These are phyloP conservation scores for Tholera decimalis DNA, from an alignment of 2,888 invertebrate genomes.

Conservation along the genomic window DNA sequence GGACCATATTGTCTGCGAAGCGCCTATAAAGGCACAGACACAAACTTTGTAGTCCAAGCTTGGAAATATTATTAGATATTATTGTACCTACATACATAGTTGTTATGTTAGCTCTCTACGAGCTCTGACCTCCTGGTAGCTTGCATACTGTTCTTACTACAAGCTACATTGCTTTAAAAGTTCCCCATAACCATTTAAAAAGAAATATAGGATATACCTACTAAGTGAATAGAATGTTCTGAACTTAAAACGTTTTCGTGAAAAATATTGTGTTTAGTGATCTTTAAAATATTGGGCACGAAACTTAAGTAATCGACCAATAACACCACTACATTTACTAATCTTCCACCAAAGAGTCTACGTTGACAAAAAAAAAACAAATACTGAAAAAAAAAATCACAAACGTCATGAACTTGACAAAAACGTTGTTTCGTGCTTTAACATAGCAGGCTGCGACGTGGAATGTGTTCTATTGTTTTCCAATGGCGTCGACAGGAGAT, in stretches of 20 bases:
- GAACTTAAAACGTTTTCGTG: background rate
- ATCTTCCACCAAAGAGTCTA: background rate
- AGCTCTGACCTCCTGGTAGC: background rate
- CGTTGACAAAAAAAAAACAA: slow-evolving; percentile 23
- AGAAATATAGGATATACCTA: background rate
- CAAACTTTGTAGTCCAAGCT: slow-evolving; percentile 64
- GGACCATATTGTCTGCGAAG: slow-evolving; percentile 32
- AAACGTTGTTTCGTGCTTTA: slow-evolving; percentile 74
- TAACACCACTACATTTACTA: no score
- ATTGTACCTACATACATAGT: background rate
- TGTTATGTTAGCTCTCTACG: background rate
- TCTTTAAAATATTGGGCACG: no score
- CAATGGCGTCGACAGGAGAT: slow-evolving; percentile 79
- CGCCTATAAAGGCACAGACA: slow-evolving; percentile 64
- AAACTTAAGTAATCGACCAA: no score
- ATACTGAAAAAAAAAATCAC: slow-evolving; percentile 66
- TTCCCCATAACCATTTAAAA: background rate
- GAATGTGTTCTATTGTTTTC: slow-evolving; percentile 85
- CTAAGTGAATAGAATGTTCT: background rate
- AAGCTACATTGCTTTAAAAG: background rate
- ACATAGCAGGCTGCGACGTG: slow-evolving; percentile 71
- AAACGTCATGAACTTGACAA: slow-evolving; percentile 72
- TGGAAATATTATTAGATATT: slow-evolving; percentile 29
- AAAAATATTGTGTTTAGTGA: no score
- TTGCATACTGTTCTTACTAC: background rate